Evolutionary conservation across 2,113 vertebrate species (phyloP), one percentile per base, ranked within the genome.

Genomic region (Anser cygnoides): DNA sequence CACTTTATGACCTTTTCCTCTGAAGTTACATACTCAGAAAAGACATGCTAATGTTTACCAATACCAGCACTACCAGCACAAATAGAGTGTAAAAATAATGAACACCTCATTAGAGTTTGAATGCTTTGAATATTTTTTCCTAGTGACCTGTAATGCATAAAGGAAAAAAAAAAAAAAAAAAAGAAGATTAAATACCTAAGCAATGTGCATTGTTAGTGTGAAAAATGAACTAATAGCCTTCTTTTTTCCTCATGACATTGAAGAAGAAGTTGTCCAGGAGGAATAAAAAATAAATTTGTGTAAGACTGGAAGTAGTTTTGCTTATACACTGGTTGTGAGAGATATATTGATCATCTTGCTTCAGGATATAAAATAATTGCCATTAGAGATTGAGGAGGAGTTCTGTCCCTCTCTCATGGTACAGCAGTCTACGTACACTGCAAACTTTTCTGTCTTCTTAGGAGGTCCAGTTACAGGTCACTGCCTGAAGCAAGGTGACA

Each of bases 361-460:
- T 88, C 61, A 76, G 70, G 33, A 66, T 75, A 91, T 57, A 20
- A 89, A 90, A 61, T 91, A 95, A 90, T 86, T 93, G 57, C 35
- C 37, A 29, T 62, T 57, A 85, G 61, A 88, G 63, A 21, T 25
- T 44, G 15, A 70, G 43, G 15, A 70, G 41, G 43, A 80, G 59
- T 63, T 93, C 57, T 54, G 39, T 77, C 14, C 33, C 7, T 22
- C 19, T 26, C 29, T 58, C 13, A 16, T 6, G 28, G 46, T 75
- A 33, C n/a, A 87, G 29, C 54, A 73, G n/a, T 84, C 33, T 35
- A 43, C 8, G 11, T 57, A 70, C 41, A 43, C 41, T 35, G 68
- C 68, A 14, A 29, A 9, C 35, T 57, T 70, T 79, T 90, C 54
- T n/a, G 55, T 91, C 61, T 46, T 95, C 43, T 54, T 90, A 33